Conservation (phyloP, 2,888 invertebrate genomes). For the Drosophila siamana region DNA sequence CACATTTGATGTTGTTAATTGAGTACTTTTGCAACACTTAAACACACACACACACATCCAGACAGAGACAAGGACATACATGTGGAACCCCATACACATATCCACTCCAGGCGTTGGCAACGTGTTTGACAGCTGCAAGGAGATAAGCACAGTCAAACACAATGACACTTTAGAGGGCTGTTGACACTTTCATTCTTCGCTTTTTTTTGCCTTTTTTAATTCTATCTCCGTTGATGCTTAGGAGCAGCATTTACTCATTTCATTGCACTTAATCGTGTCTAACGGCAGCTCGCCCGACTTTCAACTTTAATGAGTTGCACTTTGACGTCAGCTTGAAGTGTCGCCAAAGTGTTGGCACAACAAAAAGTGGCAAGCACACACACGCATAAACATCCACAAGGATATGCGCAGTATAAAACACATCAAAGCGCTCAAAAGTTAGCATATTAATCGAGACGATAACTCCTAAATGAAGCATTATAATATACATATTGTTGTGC, state of each 20-base stretch:
- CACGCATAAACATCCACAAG: background rate
- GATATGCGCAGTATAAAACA: background rate
- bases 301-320: constrained; percentile 78
- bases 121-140: constrained; percentile 46
- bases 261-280: constrained; percentile 80
- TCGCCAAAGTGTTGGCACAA: constrained; percentile 62
- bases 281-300: constrained; percentile 39
- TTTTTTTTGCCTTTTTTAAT: constrained; percentile 29
- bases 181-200: constrained; percentile 58
- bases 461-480: background rate
- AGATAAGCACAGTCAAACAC: constrained; percentile 65
- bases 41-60: constrained; percentile 15
- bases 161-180: constrained; percentile 70
- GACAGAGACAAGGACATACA: background rate
- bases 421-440: constrained; percentile 2
- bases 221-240: constrained; percentile 39
- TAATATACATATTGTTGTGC: background rate
- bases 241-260: constrained; percentile 72
- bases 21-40: constrained; percentile 73
- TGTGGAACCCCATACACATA: constrained; percentile 6
- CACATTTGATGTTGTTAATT: constrained; percentile 79
- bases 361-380: constrained; percentile 44
- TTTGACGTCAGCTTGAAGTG: constrained; percentile 65
- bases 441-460: background rate
- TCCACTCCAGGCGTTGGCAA: constrained; percentile 14